These are phyloP conservation scores for Neotoma lepida DNA, from an alignment of 2,113 vertebrate species.

Conservation along the genomic window DNA sequence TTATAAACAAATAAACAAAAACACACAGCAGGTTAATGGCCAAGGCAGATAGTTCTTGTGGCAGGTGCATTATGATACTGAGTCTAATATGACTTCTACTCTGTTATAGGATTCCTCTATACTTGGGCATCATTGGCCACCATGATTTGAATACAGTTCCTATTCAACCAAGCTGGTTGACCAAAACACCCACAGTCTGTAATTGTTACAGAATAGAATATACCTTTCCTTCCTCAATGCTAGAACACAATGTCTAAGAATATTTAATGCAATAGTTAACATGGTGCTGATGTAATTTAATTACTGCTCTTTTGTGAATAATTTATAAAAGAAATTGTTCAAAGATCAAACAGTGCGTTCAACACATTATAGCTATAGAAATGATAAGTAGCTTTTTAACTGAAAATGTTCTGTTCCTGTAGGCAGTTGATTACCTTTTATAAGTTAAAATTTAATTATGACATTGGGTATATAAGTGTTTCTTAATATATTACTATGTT, in stretches of 20 bases:
- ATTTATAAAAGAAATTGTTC: slow-evolving; percentile 79
- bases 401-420: slow-evolving; percentile 68
- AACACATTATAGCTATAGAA: slow-evolving; percentile 67
- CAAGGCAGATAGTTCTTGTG: not conserved
- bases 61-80: not conserved
- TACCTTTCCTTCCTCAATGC: slow-evolving; percentile 45
- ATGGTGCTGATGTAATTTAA: slow-evolving; percentile 79
- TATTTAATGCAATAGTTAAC: slow-evolving; percentile 71
- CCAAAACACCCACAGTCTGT: slow-evolving; percentile 27
- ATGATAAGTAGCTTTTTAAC: slow-evolving; percentile 76
- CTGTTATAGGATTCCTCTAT: not conserved
- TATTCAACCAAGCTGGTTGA: not conserved
- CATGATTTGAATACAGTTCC: not conserved
- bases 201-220: slow-evolving; percentile 62
- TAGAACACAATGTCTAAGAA: slow-evolving; percentile 49
- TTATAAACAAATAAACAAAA: not conserved
- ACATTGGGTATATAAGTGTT: slow-evolving; percentile 56
- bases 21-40: not conserved
- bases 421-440: slow-evolving; percentile 75
- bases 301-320: slow-evolving; percentile 79
- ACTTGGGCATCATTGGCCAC: not conserved
- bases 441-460: slow-evolving; percentile 74
- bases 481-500: slow-evolving; percentile 53
- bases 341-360: slow-evolving; percentile 78
- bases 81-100: not conserved